Evolutionary conservation across 1,140 invertebrate genomes (phyloP), one percentile per base, ranked within the genome.

Genomic region (Bombus pyrosoma): DNA sequence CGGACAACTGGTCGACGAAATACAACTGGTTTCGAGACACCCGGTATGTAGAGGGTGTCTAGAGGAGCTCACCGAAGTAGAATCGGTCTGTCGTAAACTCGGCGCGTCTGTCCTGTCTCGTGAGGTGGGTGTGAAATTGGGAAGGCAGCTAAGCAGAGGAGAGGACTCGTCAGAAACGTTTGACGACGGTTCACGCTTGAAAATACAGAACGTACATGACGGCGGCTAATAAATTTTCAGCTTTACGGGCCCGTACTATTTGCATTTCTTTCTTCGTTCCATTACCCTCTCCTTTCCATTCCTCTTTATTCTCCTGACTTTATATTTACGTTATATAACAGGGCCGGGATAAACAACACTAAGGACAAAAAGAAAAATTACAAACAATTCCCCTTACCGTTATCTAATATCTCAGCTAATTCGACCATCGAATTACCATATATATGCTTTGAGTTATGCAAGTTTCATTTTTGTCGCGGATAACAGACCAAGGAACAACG

Each of bases 221-320:
- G 53, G 22, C 57, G 59, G 62, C 64, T 18, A 68, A 71, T 83
- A 83, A 83, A 83, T 78, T 78, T 69, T 15, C 53, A 18, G 37
- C 37, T 83, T 83, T 78, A 83, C 74, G 82, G 77, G 64, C 39
- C n/a, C 53, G 25, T 68, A 84, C 82, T 79, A 68, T 79, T 84
- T 57, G 32, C 77, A 79, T 79, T 79, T 59, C 18, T 18, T 12
- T 69, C 53, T 68, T 37, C 74, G 25, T 34, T 57, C 77, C 43
- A 18, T 22, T 39, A 18, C 0, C 32, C 15, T 25, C 41, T 41
- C 18, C 0, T 10, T n/a, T n/a, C n/a, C n/a, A n/a, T n/a, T 18
- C 15, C 28, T 15, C 41, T 73, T 15, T 39, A 62, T 62, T 62
- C 12, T 62, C 12, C 47, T 22, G 5, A n/a, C 28, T 62, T 62